A percentile compares a stretch with the other conserved stretches of the same genome.
Evolutionary conservation across 2,113 vertebrate species (phyloP).

Genomic region (Gobius niger): DNA sequence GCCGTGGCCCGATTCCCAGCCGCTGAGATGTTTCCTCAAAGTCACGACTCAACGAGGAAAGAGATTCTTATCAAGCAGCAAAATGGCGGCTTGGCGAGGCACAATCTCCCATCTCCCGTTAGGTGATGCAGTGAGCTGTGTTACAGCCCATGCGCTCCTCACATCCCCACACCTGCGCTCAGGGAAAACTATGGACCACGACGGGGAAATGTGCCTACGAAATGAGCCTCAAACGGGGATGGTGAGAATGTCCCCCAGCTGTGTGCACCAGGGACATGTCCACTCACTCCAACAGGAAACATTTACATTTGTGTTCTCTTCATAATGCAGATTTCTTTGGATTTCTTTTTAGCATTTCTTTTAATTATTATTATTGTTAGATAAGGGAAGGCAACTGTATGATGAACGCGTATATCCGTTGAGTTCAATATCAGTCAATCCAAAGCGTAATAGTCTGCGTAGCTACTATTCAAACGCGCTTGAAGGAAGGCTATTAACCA

Average conservation of each 20-base stretch:
- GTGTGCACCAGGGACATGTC: background rate
- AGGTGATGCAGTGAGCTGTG: conserved; percentile 33
- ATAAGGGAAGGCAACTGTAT: too few relatives aligned
- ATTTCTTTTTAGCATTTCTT: too few relatives aligned
- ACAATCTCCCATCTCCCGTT: conserved; percentile 42
- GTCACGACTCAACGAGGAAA: conserved; percentile 39
- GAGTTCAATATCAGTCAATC: too few relatives aligned
- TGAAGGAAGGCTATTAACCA: background rate
- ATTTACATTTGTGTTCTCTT: too few relatives aligned
- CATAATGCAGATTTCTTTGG: too few relatives aligned
- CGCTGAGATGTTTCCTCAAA: conserved; percentile 18
- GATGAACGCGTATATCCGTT: too few relatives aligned
- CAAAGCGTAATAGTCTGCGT: too few relatives aligned
- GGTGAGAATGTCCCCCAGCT: background rate
- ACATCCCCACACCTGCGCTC: conserved; percentile 49
- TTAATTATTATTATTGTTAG: too few relatives aligned
- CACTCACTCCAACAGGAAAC: background rate
- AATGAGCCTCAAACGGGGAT: background rate
- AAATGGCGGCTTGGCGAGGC: conserved; percentile 68
- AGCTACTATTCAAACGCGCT: too few relatives aligned
- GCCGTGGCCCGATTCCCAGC: conserved; percentile 1
- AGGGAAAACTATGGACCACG: background rate
- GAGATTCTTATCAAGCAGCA: conserved; percentile 64
- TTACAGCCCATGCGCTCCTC: conserved; percentile 6
- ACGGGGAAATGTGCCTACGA: background rate